These are phyloP conservation scores for Himalopsyche kuldschensis DNA, from an alignment of 2,888 invertebrate genomes.

Conservation along the genomic window DNA sequence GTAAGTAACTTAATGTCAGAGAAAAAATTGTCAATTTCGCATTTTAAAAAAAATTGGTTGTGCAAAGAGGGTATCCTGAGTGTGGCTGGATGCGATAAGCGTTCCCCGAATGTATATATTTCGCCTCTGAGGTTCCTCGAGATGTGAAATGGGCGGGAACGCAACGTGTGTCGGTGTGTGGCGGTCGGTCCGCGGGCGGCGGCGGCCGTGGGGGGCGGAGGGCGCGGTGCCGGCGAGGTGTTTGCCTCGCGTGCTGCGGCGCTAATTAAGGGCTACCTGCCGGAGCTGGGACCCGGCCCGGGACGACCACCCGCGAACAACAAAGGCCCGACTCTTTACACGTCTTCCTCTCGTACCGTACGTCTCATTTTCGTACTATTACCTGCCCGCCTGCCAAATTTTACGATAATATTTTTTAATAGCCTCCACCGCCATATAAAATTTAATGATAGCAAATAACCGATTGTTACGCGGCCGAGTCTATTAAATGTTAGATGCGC, in stretches of 20 bases:
- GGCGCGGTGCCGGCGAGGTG: neutral
- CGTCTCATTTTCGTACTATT: neutral
- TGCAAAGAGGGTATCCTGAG: neutral
- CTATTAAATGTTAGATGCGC: neutral
- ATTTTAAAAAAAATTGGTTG: neutral
- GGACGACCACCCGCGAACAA: neutral
- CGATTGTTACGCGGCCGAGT: neutral
- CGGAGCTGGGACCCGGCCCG: neutral
- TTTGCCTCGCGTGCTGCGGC: neutral
- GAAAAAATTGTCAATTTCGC: neutral
- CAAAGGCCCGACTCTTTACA: neutral
- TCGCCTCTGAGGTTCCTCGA: neutral
- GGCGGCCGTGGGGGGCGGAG: neutral
- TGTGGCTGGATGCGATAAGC: neutral
- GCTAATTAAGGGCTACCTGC: constrained; percentile 1
- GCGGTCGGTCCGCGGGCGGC: neutral
- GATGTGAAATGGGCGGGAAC: neutral
- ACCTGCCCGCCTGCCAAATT: neutral
- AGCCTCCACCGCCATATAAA: neutral
- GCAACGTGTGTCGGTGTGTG: constrained; percentile 1
- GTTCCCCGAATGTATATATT: neutral
- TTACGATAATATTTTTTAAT: constrained; percentile 1
- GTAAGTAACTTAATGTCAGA: no score
- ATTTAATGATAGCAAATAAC: constrained; percentile 1
- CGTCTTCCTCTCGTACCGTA: neutral